These are phyloP conservation scores for Malacoraja senta DNA, from an alignment of 2,797 vertebrate genomes.

Conservation along the genomic window DNA sequence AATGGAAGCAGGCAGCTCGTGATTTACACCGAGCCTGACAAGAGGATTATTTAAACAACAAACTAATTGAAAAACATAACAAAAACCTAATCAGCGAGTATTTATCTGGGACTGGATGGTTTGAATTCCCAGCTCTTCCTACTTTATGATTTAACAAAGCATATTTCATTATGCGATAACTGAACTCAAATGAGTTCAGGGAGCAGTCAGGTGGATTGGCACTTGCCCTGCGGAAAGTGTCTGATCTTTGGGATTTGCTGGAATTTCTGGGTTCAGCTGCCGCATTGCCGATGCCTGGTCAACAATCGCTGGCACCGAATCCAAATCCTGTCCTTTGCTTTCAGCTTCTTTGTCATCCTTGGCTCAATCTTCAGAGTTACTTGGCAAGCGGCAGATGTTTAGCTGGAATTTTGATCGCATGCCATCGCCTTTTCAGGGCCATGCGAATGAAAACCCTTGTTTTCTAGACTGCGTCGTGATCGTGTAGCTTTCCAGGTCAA, in stretches of 20 bases:
- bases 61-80: constrained; percentile 25
- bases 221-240: not conserved
- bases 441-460: too few relatives aligned
- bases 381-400: not conserved
- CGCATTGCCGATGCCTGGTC: not conserved
- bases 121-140: not conserved
- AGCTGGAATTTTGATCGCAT: too few relatives aligned
- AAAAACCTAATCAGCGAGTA: not conserved
- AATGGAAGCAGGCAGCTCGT: not conserved
- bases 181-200: not conserved
- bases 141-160: not conserved
- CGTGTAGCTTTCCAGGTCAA: too few relatives aligned
- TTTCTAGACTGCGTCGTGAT: too few relatives aligned
- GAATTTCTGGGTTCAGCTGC: not conserved
- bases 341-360: not conserved
- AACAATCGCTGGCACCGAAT: not conserved
- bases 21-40: not conserved
- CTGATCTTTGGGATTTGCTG: not conserved
- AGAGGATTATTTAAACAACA: constrained; percentile 31
- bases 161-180: not conserved
- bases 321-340: not conserved
- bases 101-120: not conserved
- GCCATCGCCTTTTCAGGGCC: too few relatives aligned
- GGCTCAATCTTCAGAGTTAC: not conserved
- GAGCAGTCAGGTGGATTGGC: not conserved